A percentile compares a stretch with the other conserved stretches of the same genome.
These are phyloP conservation scores for Cataglyphis livida DNA, from an alignment of 2,888 invertebrate genomes.

Conservation along the genomic window DNA sequence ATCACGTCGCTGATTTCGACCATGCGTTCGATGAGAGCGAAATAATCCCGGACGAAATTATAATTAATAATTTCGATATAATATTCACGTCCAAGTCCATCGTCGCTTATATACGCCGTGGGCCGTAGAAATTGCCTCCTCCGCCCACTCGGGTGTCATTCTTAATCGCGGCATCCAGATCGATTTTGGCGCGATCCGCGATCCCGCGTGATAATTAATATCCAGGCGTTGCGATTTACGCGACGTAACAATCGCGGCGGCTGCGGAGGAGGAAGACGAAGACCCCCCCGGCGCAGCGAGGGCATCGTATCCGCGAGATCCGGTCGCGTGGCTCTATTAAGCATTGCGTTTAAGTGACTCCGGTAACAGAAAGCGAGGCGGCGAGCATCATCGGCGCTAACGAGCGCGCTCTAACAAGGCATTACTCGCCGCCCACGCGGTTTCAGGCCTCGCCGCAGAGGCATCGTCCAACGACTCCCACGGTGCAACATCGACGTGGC, in stretches of 20 bases:
- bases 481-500: constrained; percentile 24
- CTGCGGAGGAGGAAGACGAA: neutral
- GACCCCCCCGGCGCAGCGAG: constrained; percentile 6
- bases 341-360: constrained; percentile 69
- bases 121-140: constrained; percentile 65
- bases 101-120: constrained; percentile 55
- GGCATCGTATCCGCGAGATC: constrained; percentile 8
- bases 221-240: constrained; percentile 68
- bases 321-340: constrained; percentile 64
- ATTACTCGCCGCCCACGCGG: constrained; percentile 66
- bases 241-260: constrained; percentile 58
- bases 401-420: constrained; percentile 70
- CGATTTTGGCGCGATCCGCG: constrained; percentile 65
- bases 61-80: constrained; percentile 51
- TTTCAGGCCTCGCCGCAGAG: constrained; percentile 39
- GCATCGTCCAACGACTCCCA: constrained; percentile 36
- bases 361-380: constrained; percentile 25
- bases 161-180: constrained; percentile 72
- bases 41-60: constrained; percentile 58
- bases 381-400: constrained; percentile 60
- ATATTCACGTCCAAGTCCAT: neutral
- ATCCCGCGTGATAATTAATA: constrained; percentile 66
- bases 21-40: constrained; percentile 24
- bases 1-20: neutral
- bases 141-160: constrained; percentile 56